Base-by-base conservation (phyloP, 1,140 invertebrate species). In the Zaprionus tsacasi region DNA sequence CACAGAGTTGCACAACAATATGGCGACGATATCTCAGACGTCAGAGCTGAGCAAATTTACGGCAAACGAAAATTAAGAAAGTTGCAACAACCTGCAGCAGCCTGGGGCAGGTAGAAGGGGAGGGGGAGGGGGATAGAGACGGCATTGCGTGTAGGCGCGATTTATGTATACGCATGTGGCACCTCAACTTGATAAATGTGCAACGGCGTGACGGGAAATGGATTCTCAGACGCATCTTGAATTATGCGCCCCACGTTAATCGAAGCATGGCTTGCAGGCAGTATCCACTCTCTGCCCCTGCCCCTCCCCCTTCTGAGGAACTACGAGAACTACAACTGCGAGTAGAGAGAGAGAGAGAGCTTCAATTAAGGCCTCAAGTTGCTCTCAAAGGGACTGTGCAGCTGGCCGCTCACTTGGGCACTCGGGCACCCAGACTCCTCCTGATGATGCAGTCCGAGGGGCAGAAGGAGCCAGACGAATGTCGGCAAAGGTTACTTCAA, bases 61-160 rank as follows among this genome's bases (percentile, higher is more conserved):
- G 63, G 54, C 75, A 67, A 72, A 64, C 75, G 85, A 76, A 79
- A 81, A 89, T 89, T 88, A 88, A 89, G 81, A 88, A 89, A 88
- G 74, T 83, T 89, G 65, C 78, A 65, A 25, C 54, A 65, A 27
- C 36, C 40, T n/a, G 15, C n/a, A 30, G 27, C 27, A 30, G 27
- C 27, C 27, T 30, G 27, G 27, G 6, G 27, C 27, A 30, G 27
- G 3, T 6, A 4, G 27, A 3, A 6, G 61, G 66, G 8, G 10
- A 2, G 17, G 21, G 15, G 48, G 40, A 10, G 40, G 8, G 43
- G 13, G 21, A 12, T 21, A 2, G 21, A 11, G 38, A 5, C 79
- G 70, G 76, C 80, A 78, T 52, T 71, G 69, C 54, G 48, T 63
- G 25, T 68, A 66, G 60, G 68, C 83, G 78, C 45, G 88, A 88